Evolutionary conservation across 2,888 invertebrate genomes (phyloP), one percentile per base, ranked within the genome.

Genomic region (Hipparchia semele): DNA sequence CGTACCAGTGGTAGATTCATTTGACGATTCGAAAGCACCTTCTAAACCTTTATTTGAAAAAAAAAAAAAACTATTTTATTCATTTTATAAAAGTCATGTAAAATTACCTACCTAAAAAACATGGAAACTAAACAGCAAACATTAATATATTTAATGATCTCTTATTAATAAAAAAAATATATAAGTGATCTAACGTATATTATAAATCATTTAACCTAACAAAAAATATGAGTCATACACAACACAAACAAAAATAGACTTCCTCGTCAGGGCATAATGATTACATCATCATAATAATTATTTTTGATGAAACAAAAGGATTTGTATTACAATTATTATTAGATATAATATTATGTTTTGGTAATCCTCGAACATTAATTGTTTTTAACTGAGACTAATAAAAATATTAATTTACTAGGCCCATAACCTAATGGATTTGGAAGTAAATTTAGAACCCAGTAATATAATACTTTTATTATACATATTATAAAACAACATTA

Each of bases 211-310:
- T 70, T 61, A 70, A 54, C 61, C 56, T 58, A 8, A 65, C n/a
- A 23, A 56, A 62, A 39, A 13, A 70, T 7, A 69, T 76, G 72
- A 76, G 33, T 74, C 75, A 72, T 64, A 68, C 23, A 58, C 23
- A 68, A 51, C 64, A 53, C 60, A 46, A 51, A 58, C 33, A 74
- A 64, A 70, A 72, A 69, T 49, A 2, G 13, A 56, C 70, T 71
- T 73, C 73, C 69, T 73, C 58, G 9, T 58, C 51, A 60, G 64
- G 39, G 9, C 68, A 51, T 59, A 23, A 54, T 33, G 73, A 68
- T 75, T 74, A 72, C 75, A 74, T 75, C 75, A 74, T 70, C 65
- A 56, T 46, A 61, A 53, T 72, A 56, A 73, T 46, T 61, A 53
- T 72, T 56, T 72, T 66, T 70, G 75, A 68, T 70, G 68, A 76